Percentiles rank a stretch among this genome's conserved stretches.
These are phyloP conservation scores for Psophia crepitans DNA, from an alignment of 2,113 vertebrate species.

Conservation along the genomic window DNA sequence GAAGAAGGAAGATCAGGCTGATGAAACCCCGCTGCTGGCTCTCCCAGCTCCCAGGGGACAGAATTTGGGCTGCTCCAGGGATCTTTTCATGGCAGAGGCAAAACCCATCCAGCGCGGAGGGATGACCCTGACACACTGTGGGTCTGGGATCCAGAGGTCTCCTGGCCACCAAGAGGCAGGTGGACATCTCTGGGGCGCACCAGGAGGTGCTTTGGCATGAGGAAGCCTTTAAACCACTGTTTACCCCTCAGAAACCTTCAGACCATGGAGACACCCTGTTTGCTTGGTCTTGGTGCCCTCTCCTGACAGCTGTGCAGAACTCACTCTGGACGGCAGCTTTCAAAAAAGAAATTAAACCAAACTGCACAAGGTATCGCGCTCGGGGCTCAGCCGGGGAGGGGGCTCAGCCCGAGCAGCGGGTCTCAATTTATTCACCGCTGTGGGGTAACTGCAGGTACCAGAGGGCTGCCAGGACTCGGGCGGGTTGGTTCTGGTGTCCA, in stretches of 20 bases:
- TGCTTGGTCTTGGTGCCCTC: slow-evolving; percentile 32
- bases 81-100: not conserved
- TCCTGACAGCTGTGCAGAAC: not conserved
- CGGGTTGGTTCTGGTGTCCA: rapidly evolving
- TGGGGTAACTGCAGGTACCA: not conserved
- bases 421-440: rapidly evolving
- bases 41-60: not conserved
- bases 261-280: not conserved
- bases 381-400: not conserved
- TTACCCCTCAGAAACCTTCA: not conserved
- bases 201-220: not conserved
- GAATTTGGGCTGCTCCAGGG: not conserved
- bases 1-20: not conserved
- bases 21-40: rapidly evolving
- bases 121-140: not conserved
- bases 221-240: not conserved
- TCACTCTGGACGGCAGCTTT: not conserved
- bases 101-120: not conserved
- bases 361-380: rapidly evolving
- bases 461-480: not conserved
- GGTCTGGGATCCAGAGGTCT: not conserved
- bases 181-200: not conserved
- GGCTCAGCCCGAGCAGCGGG: rapidly evolving
- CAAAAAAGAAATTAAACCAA: rapidly evolving
- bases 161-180: not conserved